Percentiles rank a stretch among this genome's conserved stretches.
Conservation (phyloP, 2,888 invertebrate genomes). For the Embidobia sp. region DNA sequence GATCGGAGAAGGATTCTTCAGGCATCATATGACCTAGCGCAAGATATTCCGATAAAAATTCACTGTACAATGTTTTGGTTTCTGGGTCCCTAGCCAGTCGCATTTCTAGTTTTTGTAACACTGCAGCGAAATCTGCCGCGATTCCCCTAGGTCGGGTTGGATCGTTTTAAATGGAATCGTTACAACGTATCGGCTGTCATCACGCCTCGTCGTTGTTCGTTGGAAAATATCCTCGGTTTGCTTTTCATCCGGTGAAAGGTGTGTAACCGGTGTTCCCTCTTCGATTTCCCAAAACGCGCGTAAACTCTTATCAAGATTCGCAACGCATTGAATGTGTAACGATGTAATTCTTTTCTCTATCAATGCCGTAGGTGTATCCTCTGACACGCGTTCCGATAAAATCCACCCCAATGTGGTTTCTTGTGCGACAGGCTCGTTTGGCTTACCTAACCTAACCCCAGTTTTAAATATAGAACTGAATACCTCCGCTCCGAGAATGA, state of each 20-base stretch:
- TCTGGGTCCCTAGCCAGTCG: background rate
- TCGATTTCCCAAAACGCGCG: background rate
- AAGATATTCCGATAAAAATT: slow-evolving; percentile 20
- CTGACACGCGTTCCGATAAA: background rate
- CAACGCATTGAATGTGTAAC: background rate
- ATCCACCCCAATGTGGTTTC: slow-evolving; percentile 12
- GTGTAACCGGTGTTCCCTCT: background rate
- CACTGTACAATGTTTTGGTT: background rate
- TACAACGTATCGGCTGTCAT: slow-evolving; percentile 2
- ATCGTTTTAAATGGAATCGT: slow-evolving; percentile 4
- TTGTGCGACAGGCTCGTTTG: slow-evolving; percentile 13
- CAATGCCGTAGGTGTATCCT: no score
- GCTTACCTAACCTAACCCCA: slow-evolving; percentile 4
- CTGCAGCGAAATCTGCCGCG: background rate
- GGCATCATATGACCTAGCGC: slow-evolving; percentile 24
- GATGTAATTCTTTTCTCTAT: no score
- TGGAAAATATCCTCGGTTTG: slow-evolving; percentile 8
- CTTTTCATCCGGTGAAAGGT: background rate
- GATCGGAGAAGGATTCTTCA: background rate
- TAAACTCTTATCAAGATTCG: background rate
- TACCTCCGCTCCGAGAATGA: slow-evolving; percentile 20
- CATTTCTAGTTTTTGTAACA: background rate
- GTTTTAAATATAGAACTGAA: slow-evolving; percentile 20
- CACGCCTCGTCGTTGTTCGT: background rate
- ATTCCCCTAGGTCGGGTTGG: slow-evolving; percentile 1